Base-by-base conservation (phyloP, 92 coral and sea anemone genomes). In the Phenganax stokvisi region DNA sequence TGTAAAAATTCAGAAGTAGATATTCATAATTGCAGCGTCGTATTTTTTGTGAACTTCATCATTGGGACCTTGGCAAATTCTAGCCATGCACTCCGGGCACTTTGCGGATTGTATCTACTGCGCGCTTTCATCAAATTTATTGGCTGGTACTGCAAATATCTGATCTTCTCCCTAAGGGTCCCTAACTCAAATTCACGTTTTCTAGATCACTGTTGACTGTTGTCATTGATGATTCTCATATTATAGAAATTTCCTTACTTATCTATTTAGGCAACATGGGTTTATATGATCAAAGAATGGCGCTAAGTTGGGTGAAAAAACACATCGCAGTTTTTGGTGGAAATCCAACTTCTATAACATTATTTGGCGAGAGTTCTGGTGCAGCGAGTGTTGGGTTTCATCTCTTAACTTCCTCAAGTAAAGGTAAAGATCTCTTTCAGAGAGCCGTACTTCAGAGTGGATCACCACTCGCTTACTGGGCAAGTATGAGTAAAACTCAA, bases 361-460 rank as follows among this genome's bases (percentile, higher is more conserved):
- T 88, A 64, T 86, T 89, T 58, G 98, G 98, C n/a, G 92, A 91
- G 28, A 93, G 98, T 74, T 87, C 98, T 12, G 98, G 97, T 13
- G 98, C 93, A 57, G 86, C 94, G 27, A 93, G 98, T 75, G 98
- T 93, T 27, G 93, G 92, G 5, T 89, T 93, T n/a, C 98, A 91
- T 67, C 52, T 93, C 10, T 65, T 93, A 73, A 88, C 97, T 12
- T 87, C 93, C 17, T 75, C 83, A 16, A 85, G 93, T 2, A 76
- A 86, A 60, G 91, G 93, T 6, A 75, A 86, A 60, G 91, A 96
- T 8, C 92, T 93, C 47, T 93, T 92, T 62, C 97, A 93, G 10
- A 68, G 86, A 74, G 98, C 90, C 10, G 89, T 93, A 47, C 60
- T 87, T 44, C 91, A 89, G 79, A 93, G 98, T 61, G 98, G 98